Base-by-base conservation (phyloP, 1,140 invertebrate genomes). In the Cyclina sinensis region DNA sequence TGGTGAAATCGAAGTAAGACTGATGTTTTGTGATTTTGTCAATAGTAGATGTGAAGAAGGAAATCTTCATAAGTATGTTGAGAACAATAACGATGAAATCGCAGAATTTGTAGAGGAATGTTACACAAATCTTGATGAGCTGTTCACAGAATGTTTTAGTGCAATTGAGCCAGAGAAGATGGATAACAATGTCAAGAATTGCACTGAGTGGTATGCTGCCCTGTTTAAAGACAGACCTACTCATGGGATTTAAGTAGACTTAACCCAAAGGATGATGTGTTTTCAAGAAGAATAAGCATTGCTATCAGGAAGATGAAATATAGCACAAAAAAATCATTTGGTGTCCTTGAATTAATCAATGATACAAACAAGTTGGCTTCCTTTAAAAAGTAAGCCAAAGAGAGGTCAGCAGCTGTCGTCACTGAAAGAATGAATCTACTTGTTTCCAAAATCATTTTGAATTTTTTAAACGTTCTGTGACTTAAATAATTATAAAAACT, bases 1-100 rank as follows among this genome's bases (percentile, higher is more conserved):
- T 21, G 85, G 84, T 18, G 90, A 91, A 68, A 91, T 91, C 27
- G 21, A 70, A 21, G 80, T 90, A 14, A 62, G 90, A 0, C 76
- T 91, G 2, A 80, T 74, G 30, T 81, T 91, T 12, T 91, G 90
- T 70, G 83, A 85, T 46, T 87, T 85, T 48, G 57, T 91, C 27
- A 18, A 90, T 39, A 62, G 30, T 24, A 62, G 68, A 27, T 82
- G 62, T 74, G 27, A 27, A 16, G 43, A 54, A 43, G 4, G 5
- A 7, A 27, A 82, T 37, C 32, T 43, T 81, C 35, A 65, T 57
- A 39, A 82, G 83, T 84, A 59, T 57, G 32, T 37, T 35, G 43
- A 59, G 4, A 84, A 27, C 21, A 80, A 37, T 1, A 37, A 68
- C 0, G 54, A 32, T 59, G 32, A 85, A 46, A 30, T 57, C 0